phyloP scores from a whole-genome alignment of 2,888 invertebrate species.

The Acrobasis repandana region DNA sequence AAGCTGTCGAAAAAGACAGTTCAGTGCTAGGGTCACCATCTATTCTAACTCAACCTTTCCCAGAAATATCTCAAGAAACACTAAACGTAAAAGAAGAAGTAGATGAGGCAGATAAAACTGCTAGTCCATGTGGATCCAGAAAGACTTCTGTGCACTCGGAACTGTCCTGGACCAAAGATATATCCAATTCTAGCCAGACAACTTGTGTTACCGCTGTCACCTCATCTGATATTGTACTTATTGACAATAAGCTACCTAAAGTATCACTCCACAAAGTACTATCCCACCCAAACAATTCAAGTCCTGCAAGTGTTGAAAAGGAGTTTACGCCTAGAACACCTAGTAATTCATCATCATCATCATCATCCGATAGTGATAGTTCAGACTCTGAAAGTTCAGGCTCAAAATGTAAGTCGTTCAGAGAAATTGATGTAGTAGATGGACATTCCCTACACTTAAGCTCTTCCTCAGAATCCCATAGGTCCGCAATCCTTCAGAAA shows the following conservation, averaged over 20 bases:
- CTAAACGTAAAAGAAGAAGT: neutral
- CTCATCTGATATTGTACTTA: slow-evolving; percentile 52
- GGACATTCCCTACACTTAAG: slow-evolving; percentile 39
- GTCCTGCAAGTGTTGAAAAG: neutral
- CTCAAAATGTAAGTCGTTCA: slow-evolving; percentile 10
- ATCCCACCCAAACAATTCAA: slow-evolving; percentile 26
- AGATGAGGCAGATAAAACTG: neutral
- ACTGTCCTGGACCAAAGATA: slow-evolving; percentile 66
- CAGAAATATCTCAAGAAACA: neutral
- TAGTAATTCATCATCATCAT: slow-evolving; percentile 25
- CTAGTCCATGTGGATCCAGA: slow-evolving; percentile 36
- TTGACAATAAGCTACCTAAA: slow-evolving; percentile 62
- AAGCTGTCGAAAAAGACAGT: neutral
- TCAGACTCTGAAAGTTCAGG: slow-evolving; percentile 23
- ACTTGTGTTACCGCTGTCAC: slow-evolving; percentile 51
- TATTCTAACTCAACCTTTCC: slow-evolving; percentile 22
- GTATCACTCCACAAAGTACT: slow-evolving; percentile 49
- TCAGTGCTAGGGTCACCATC: slow-evolving; percentile 24
- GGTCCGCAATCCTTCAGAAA: slow-evolving; percentile 18
- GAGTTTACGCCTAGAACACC: neutral
- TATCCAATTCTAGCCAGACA: slow-evolving; percentile 59
- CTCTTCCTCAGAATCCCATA: slow-evolving; percentile 34
- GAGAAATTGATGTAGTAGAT: slow-evolving; percentile 22
- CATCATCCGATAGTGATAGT: slow-evolving; percentile 23
- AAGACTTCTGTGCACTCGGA: slow-evolving; percentile 47